A percentile compares a stretch with the other conserved stretches of the same genome.
These are phyloP conservation scores for Calliopum simillimum DNA, from an alignment of 2,888 invertebrate species.

Conservation along the genomic window DNA sequence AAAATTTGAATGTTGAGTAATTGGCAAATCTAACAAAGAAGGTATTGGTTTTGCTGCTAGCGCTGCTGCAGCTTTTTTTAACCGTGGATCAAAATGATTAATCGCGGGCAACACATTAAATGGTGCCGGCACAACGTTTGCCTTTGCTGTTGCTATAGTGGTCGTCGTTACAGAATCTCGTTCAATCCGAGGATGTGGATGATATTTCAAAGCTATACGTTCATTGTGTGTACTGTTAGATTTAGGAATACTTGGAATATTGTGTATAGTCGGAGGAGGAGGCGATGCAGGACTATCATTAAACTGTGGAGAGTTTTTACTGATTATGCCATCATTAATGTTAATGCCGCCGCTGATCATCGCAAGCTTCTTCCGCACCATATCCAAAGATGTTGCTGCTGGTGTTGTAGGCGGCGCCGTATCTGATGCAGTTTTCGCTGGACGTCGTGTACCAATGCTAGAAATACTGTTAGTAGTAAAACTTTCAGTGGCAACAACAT, in stretches of 20 bases:
- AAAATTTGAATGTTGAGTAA: slow-evolving; percentile 37
- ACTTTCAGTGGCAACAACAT: too few species aligned
- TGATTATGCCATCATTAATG: slow-evolving; percentile 44
- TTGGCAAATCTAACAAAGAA: neutral
- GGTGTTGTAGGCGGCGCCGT: neutral
- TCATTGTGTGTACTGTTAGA: slow-evolving; percentile 37
- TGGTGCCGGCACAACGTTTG: slow-evolving; percentile 28
- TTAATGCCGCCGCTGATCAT: too few species aligned
- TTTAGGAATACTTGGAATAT: neutral
- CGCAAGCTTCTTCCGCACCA: slow-evolving; percentile 53
- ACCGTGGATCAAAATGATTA: slow-evolving; percentile 49
- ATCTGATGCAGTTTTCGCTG: neutral
- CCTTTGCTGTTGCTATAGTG: neutral
- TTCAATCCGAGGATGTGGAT: slow-evolving; percentile 65
- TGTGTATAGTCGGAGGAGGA: neutral
- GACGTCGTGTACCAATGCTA: slow-evolving; percentile 42
- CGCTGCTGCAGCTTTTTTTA: slow-evolving; percentile 43
- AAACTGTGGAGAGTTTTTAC: slow-evolving; percentile 40
- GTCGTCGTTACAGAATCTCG: neutral
- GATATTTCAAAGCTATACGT: slow-evolving; percentile 66
- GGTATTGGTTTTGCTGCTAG: slow-evolving; percentile 14
- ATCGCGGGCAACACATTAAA: slow-evolving; percentile 49
- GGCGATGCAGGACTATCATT: slow-evolving; percentile 36
- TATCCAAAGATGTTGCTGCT: slow-evolving; percentile 44
- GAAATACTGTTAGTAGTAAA: slow-evolving; percentile 30